A percentile compares a stretch with the other conserved stretches of the same genome.
These are phyloP conservation scores for Oophaga pumilio DNA, from an alignment of 2,113 vertebrate genomes.

Conservation along the genomic window DNA sequence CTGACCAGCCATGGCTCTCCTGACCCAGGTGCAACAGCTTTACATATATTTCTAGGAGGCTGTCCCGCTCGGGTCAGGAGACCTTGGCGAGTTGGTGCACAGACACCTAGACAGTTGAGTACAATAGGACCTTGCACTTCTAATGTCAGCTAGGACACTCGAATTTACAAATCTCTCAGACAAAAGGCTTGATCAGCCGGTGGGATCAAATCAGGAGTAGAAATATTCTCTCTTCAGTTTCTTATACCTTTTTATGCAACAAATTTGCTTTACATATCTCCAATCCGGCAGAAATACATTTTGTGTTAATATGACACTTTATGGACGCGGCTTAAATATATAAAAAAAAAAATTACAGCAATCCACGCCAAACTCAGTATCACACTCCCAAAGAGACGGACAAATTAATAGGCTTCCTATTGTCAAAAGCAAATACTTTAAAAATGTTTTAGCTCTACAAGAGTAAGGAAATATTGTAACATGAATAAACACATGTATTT, in stretches of 20 bases:
- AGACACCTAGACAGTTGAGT: too few relatives aligned
- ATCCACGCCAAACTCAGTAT: neutral
- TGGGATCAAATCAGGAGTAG: neutral
- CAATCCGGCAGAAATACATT: neutral
- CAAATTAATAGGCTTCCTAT: neutral
- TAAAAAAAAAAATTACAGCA: neutral
- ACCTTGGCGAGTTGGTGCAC: too few relatives aligned
- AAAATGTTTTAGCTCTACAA: neutral
- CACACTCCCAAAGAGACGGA: neutral
- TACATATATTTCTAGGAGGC: too few relatives aligned
- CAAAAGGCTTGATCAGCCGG: neutral
- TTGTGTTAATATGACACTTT: neutral
- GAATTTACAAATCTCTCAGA: neutral
- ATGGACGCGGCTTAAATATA: conserved; percentile 6
- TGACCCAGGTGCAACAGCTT: too few relatives aligned
- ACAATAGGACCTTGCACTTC: neutral
- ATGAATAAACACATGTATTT: neutral
- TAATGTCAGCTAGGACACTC: neutral
- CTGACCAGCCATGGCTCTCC: too few relatives aligned
- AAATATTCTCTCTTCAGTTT: neutral
- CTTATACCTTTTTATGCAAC: neutral
- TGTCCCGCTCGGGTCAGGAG: too few relatives aligned
- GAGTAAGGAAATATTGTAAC: neutral
- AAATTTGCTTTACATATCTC: neutral
- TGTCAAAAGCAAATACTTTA: neutral